Percentiles rank a stretch among this genome's conserved stretches.
Conservation (phyloP, 2,797 vertebrate genomes). For the Notoglanidium macrostoma region DNA sequence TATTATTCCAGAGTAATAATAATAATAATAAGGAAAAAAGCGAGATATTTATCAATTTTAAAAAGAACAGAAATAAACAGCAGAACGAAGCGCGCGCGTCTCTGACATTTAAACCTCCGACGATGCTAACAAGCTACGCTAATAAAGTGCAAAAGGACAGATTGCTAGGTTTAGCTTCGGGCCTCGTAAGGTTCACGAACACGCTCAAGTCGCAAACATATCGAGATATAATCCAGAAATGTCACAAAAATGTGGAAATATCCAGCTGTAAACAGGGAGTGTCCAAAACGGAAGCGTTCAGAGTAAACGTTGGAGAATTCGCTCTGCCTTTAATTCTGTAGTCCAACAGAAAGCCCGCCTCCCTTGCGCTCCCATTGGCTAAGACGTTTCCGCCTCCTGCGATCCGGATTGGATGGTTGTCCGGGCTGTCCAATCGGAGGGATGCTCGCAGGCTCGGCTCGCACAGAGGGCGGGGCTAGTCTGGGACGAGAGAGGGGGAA, state of each 20-base stretch:
- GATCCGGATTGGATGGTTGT: not conserved
- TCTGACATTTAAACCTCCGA: constrained; percentile 14
- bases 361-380: constrained; percentile 8
- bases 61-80: not conserved
- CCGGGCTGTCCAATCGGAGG: not conserved
- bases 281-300: constrained; percentile 35
- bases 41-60: not conserved
- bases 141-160: constrained; percentile 32
- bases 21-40: not conserved
- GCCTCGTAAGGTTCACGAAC: not conserved
- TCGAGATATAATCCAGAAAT: constrained; percentile 30
- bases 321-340: constrained; percentile 12
- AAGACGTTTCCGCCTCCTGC: not conserved
- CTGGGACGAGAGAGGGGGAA: not conserved
- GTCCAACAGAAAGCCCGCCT: not conserved
- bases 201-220: constrained; percentile 27
- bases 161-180: not conserved
- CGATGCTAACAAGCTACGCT: constrained; percentile 20
- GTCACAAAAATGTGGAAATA: constrained; percentile 6
- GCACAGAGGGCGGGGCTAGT: not conserved
- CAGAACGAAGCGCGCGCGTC: constrained; percentile 10
- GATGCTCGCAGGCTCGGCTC: not conserved
- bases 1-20: not conserved
- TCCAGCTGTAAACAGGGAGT: constrained; percentile 33
- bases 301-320: not conserved